These are phyloP conservation scores for Cochlearius cochlearius DNA, from an alignment of 2,113 vertebrate species.

Conservation along the genomic window DNA sequence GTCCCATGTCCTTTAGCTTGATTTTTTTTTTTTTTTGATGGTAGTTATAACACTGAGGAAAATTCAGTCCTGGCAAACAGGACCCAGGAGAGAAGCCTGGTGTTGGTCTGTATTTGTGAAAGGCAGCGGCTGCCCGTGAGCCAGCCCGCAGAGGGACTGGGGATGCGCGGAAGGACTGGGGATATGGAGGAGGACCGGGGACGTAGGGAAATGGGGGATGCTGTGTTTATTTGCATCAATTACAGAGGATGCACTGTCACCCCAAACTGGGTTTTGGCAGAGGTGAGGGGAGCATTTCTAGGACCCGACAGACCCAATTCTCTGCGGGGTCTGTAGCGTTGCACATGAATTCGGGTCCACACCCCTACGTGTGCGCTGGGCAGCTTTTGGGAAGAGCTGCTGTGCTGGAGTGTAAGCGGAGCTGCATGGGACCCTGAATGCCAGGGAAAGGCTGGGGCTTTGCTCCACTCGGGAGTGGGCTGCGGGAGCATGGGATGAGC, in stretches of 20 bases:
- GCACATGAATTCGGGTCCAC: neutral
- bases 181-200: neutral
- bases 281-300: neutral
- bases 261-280: neutral
- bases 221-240: neutral
- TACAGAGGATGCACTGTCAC: neutral
- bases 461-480: neutral
- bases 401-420: neutral
- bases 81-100: neutral
- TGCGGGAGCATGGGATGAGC: rapidly evolving
- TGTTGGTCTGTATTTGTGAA: neutral
- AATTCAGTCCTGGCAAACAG: neutral
- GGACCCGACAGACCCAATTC: neutral
- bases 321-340: neutral
- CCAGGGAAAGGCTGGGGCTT: neutral
- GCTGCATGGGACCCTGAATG: rapidly evolving
- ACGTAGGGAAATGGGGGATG: neutral
- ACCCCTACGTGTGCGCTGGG: rapidly evolving
- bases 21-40: neutral
- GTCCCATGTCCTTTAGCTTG: neutral
- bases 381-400: neutral
- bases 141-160: rapidly evolving
- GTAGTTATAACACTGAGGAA: neutral
- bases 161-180: neutral
- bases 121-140: neutral